Conservation (phyloP, 1,140 invertebrate species). For the Capitella teleta region DNA sequence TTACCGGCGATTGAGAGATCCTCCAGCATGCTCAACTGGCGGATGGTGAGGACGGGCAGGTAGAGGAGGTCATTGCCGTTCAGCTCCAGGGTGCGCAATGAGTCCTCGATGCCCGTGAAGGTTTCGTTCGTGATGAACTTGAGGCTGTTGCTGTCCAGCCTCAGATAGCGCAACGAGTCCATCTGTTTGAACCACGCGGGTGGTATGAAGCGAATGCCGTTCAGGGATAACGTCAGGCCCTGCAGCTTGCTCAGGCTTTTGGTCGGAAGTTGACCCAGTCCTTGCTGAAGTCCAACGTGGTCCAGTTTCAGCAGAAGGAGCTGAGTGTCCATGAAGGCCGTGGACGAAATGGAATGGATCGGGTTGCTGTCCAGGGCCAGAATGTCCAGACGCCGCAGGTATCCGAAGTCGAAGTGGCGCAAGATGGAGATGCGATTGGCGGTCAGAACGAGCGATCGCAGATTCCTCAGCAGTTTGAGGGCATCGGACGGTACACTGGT, state of each 20-base stretch:
- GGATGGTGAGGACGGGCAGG: neutral
- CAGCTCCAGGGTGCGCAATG: slow-evolving; percentile 5
- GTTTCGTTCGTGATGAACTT: neutral
- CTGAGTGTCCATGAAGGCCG: neutral
- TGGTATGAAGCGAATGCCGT: slow-evolving; percentile 3
- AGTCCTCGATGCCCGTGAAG: neutral
- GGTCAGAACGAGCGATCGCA: slow-evolving; percentile 1
- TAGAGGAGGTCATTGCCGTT: neutral
- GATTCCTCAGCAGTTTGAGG: neutral
- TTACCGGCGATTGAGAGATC: slow-evolving; percentile 3
- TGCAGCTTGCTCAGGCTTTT: slow-evolving; percentile 2
- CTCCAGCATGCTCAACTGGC: neutral
- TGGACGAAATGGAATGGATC: neutral
- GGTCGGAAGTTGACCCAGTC: neutral
- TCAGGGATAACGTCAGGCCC: neutral
- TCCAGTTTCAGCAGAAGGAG: slow-evolving; percentile 4
- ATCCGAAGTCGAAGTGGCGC: slow-evolving; percentile 4
- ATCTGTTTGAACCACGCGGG: neutral
- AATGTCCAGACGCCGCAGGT: slow-evolving; percentile 3
- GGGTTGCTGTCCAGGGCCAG: slow-evolving; percentile 9
- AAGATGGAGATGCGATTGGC: slow-evolving; percentile 3
- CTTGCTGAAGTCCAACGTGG: neutral
- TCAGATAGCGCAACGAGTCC: slow-evolving; percentile 2
- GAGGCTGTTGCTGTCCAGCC: slow-evolving; percentile 4
- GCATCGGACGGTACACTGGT: slow-evolving; percentile 2